Base-by-base conservation (phyloP, 2,797 vertebrate species). In the Gymnopithys bicolor region DNA sequence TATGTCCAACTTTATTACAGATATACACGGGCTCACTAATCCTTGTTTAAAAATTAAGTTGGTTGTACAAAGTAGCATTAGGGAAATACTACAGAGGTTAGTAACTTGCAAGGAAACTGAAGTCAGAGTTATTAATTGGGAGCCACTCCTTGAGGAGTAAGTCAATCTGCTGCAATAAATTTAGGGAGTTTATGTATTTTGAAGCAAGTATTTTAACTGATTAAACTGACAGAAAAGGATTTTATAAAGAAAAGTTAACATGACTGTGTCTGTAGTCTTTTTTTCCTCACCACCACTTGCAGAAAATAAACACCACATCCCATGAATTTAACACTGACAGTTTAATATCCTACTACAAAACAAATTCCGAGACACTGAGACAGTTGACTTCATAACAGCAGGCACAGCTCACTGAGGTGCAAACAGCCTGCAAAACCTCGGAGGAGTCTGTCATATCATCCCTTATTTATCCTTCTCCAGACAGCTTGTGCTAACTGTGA, bases 401-500 rank as follows among this genome's bases (percentile, higher is more conserved):
- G 76, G 66, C 58, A 74, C 24, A 89, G 89, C 90, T 86, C 80
- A 49, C 0, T 79, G 66, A 68, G 89, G 63, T 45, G 70, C 84
- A 81, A 78, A 79, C 58, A 89, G 67, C 77, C 90, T 89, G 86
- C 67, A 84, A 23, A 81, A 64, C 16, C 77, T 90, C 89, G 71
- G 39, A 82, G 76, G 41, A 88, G 62, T 33, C 80, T 78, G 77
- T 90, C 77, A 30, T 13, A 71, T 35, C 62, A 90, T 49, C 66
- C 76, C 62, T 56, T 78, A 75, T 84, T 91, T 84, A 94, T 75
- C 83, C 84, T 83, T 67, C 64, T 70, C 53, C 86, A 94, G 77
- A 78, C 84, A 92, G 81, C 59, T 9, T 25, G 63, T 73, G 70
- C 87, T 63, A 62, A 74, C 70, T 52, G 5, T 3, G 27, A 43